These are phyloP conservation scores for Drosophila baimaii DNA, from an alignment of 1,140 invertebrate genomes.

Conservation along the genomic window DNA sequence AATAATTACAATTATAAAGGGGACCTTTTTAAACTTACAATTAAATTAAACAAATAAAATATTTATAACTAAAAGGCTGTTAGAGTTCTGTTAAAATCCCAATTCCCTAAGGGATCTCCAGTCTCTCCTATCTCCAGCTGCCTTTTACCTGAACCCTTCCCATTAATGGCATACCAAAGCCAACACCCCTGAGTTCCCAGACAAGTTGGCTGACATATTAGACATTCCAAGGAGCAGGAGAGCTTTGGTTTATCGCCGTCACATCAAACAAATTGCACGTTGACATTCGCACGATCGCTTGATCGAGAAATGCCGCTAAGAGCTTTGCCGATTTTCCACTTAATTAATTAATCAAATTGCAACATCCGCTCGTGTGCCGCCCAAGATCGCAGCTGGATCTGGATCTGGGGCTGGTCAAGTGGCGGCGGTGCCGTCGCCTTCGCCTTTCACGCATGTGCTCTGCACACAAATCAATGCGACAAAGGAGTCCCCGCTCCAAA, in stretches of 20 bases:
- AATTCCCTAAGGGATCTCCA: neutral
- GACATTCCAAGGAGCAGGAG: constrained; percentile 5
- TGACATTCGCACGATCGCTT: constrained; percentile 73
- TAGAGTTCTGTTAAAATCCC: no score
- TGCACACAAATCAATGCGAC: constrained; percentile 63
- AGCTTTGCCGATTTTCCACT: constrained; percentile 71
- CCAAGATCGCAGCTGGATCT: constrained; percentile 38
- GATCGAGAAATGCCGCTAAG: constrained; percentile 37
- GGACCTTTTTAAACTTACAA: no score
- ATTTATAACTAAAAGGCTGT: no score
- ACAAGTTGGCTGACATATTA: constrained; percentile 24
- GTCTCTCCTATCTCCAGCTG: neutral
- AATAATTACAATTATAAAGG: neutral
- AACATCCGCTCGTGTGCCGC: constrained; percentile 67
- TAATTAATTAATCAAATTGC: constrained; percentile 80
- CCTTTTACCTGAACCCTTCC: neutral
- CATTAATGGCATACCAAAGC: neutral
- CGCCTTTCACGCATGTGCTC: constrained; percentile 61
- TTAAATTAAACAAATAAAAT: no score
- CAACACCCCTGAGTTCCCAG: neutral
- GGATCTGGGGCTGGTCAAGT: constrained; percentile 50
- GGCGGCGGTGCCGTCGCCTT: constrained; percentile 35
- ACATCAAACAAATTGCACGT: constrained; percentile 76
- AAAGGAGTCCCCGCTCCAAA: constrained; percentile 42
- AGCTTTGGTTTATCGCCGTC: constrained; percentile 35